These are phyloP conservation scores for Lasioglossum figueresi DNA, from an alignment of 2,888 invertebrate species.

Conservation along the genomic window DNA sequence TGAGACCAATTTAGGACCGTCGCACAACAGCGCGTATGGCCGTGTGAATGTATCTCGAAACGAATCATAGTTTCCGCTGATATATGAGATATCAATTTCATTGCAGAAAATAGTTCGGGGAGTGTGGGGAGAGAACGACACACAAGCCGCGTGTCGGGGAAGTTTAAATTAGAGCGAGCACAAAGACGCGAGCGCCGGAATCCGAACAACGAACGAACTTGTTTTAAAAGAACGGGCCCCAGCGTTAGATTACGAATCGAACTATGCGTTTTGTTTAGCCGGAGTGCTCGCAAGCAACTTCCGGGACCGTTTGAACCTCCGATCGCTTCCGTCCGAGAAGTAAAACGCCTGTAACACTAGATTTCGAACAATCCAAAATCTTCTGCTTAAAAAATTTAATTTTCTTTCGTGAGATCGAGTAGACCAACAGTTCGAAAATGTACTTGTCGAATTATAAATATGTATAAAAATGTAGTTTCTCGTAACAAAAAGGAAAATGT, in stretches of 20 bases:
- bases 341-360: neutral
- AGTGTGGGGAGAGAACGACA: conserved; percentile 15
- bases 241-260: conserved; percentile 45
- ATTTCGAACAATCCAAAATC: neutral
- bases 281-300: conserved; percentile 16
- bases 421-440: neutral
- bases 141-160: conserved; percentile 30
- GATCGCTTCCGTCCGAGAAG: neutral
- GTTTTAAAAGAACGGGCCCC: conserved; percentile 35
- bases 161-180: conserved; percentile 65
- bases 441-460: no score
- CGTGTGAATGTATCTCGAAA: neutral
- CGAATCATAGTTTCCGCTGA: conserved; percentile 73
- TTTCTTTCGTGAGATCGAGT: neutral
- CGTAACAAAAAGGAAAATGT: no score
- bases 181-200: conserved; percentile 43
- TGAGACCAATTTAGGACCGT: conserved; percentile 65
- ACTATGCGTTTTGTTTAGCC: conserved; percentile 15
- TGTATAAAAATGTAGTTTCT: no score
- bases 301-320: neutral
- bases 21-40: neutral
- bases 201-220: conserved; percentile 40
- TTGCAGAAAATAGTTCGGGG: conserved; percentile 68
- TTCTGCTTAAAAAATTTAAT: neutral
- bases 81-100: conserved; percentile 78